Conservation (phyloP, 2,888 invertebrate genomes). For the Lasioglossum vierecki region DNA sequence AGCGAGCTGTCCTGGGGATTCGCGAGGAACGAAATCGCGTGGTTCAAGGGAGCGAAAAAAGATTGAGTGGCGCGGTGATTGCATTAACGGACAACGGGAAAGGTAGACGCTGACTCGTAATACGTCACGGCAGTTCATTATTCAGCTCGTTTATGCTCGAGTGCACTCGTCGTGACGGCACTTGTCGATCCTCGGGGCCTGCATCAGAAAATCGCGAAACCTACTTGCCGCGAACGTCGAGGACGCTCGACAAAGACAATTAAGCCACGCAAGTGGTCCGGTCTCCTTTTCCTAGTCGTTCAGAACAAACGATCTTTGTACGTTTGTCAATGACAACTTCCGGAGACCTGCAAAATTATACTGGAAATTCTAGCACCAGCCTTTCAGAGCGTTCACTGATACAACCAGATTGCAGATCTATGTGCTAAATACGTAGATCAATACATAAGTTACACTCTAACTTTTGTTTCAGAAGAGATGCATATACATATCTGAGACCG, state of each 20-base stretch:
- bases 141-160: constrained; percentile 48
- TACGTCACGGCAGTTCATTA: constrained; percentile 47
- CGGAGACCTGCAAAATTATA: constrained; percentile 7
- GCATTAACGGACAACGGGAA: constrained; percentile 22
- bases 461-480: too few species aligned
- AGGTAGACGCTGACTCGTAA: constrained; percentile 36
- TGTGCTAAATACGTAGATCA: not conserved
- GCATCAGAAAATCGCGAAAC: constrained; percentile 55
- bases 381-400: not conserved
- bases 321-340: constrained; percentile 16
- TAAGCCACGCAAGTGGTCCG: constrained; percentile 45
- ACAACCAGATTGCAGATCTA: not conserved
- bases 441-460: too few species aligned
- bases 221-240: constrained; percentile 45
- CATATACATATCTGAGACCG: too few species aligned
- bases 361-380: not conserved
- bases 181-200: constrained; percentile 34
- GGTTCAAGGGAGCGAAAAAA: not conserved
- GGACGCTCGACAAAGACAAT: constrained; percentile 53
- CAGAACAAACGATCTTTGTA: constrained; percentile 14
- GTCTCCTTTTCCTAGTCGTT: constrained; percentile 26
- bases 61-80: constrained; percentile 23
- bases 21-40: not conserved
- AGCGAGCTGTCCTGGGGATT: not conserved
- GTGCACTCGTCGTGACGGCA: constrained; percentile 37